These are phyloP conservation scores for Ariopsis seemanni DNA, from an alignment of 2,113 vertebrate species.

Conservation along the genomic window DNA sequence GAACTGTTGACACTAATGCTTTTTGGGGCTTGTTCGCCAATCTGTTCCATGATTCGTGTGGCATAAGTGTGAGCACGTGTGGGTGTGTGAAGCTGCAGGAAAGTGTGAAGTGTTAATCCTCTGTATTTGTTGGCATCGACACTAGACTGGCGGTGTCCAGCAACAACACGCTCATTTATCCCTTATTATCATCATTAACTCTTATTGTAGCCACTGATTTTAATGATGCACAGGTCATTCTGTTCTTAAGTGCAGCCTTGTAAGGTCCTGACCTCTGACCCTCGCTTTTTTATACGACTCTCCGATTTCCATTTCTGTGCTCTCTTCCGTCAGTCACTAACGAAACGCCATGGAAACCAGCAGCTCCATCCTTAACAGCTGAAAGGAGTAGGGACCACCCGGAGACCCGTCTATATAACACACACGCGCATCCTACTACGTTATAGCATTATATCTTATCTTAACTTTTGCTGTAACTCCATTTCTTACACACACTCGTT, in stretches of 20 bases:
- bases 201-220: not conserved
- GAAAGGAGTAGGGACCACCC: conserved; percentile 33
- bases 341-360: conserved; percentile 38
- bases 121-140: not conserved
- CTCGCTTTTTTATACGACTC: conserved; percentile 17
- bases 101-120: not conserved
- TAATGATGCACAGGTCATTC: not conserved
- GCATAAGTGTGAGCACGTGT: not conserved
- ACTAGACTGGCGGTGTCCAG: not conserved
- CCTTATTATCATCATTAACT: not conserved
- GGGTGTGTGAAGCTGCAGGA: conserved; percentile 7
- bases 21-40: conserved; percentile 44
- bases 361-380: conserved; percentile 5
- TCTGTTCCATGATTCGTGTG: conserved; percentile 44
- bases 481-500: not conserved
- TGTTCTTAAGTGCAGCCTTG: not conserved
- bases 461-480: not conserved
- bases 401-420: conserved; percentile 1
- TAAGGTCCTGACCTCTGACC: conserved; percentile 16
- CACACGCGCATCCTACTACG: not conserved
- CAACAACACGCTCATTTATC: not conserved
- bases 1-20: conserved; percentile 53
- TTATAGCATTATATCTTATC: not conserved
- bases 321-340: conserved; percentile 48
- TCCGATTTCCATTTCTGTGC: conserved; percentile 24